Evolutionary conservation across 30 jellyfish, hydroid and myxozoan genomes (phyloP).

Genomic region (Aurelia coerulea): DNA sequence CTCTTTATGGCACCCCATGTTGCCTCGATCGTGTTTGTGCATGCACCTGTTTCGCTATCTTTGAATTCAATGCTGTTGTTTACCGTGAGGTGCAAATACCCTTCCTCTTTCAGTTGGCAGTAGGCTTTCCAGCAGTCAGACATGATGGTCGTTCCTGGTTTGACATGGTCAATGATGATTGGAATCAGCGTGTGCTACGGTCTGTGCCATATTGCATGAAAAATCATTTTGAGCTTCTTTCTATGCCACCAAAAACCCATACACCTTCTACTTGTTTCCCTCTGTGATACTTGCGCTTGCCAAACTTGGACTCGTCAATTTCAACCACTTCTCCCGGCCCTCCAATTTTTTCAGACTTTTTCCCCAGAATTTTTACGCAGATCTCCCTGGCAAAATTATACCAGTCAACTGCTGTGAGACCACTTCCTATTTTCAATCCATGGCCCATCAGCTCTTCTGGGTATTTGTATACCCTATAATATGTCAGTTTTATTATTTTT

Average conservation of each 20-base stretch:
- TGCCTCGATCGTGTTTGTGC: background rate
- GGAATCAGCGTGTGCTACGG: background rate
- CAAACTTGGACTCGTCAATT: background rate
- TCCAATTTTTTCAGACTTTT: background rate
- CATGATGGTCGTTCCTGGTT: background rate
- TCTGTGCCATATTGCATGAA: background rate
- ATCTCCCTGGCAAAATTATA: too few relatives aligned
- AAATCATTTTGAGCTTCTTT: too few relatives aligned
- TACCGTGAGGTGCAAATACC: background rate
- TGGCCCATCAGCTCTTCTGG: too few relatives aligned
- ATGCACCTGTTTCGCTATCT: background rate
- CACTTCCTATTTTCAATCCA: too few relatives aligned
- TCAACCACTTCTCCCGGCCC: background rate
- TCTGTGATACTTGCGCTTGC: background rate
- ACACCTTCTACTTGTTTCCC: too few relatives aligned
- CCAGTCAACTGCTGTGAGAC: too few relatives aligned
- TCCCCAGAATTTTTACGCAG: too few relatives aligned
- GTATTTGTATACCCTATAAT: too few relatives aligned
- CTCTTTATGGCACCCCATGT: too few relatives aligned
- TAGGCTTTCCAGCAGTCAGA: background rate
- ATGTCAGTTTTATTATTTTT: too few relatives aligned
- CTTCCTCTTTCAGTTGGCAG: background rate
- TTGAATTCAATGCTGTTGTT: background rate
- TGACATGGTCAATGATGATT: background rate
- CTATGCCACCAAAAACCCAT: too few relatives aligned